Evolutionary conservation across 2,888 invertebrate genomes (phyloP), one percentile per base, ranked within the genome.

Genomic region (Epirrita christyi): DNA sequence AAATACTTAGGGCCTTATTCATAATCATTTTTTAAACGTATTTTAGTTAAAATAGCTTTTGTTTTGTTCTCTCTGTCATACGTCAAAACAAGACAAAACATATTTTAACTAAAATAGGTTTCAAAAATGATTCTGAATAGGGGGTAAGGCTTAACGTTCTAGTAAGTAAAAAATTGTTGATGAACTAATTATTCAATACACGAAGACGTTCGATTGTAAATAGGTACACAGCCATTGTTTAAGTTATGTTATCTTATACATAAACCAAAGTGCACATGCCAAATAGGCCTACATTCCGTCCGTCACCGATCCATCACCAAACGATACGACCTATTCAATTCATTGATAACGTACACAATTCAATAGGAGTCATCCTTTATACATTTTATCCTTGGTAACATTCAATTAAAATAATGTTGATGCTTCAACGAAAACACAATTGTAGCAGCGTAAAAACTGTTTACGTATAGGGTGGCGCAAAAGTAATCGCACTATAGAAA

Each of bases 251-350:
- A 51, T 52, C 51, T n/a, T 11, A 27, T 15, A 32, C 21, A 1
- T 38, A 48, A 29, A 21, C n/a, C 42, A 34, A 36, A 53, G 52
- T 38, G 28, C 52, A 58, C 6, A 53, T 48, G 48, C 7, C 48
- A 40, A 28, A 38, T 42, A 21, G 32, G 41, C 38, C 51, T 38
- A 42, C 32, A 56, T 47, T 41, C 13, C 10, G 15, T n/a, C 40
- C 32, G 38, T 10, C 10, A 40, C 3, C 11, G 13, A 21, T 1
- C 5, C 10, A 37, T 28, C 32, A n/a, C 8, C 9, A 14, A 14
- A 2, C 7, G 9, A 38, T 38, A 38, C 8, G 7, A 32, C 2
- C 6, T 7, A 38, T 38, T 38, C 8, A 38, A 14, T 6, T 32
- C 6, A 1, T 32, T 32, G 8, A 32, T 7, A 32, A 32, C 9